Conservation (phyloP, 1,140 invertebrate genomes). For the Cyclargus thomasi region DNA sequence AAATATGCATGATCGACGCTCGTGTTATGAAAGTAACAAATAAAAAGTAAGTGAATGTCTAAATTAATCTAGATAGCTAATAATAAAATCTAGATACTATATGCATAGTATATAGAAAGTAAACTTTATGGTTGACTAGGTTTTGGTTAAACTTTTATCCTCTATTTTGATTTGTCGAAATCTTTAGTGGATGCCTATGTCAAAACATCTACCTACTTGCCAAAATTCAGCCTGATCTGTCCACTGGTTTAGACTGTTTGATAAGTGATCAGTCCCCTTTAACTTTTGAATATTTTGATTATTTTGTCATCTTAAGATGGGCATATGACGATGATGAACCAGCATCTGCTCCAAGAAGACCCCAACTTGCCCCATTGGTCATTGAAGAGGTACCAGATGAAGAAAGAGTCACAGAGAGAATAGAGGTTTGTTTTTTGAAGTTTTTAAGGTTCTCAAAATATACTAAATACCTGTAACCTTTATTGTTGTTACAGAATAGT, state of each 20-base stretch:
- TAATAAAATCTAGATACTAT: too few species aligned
- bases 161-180: too few species aligned
- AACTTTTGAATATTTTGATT: too few species aligned
- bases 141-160: too few species aligned
- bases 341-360: background rate
- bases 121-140: too few species aligned
- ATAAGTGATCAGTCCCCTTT: background rate
- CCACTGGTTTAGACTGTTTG: too few species aligned
- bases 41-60: conserved; percentile 48
- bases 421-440: conserved; percentile 33
- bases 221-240: too few species aligned
- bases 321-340: background rate
- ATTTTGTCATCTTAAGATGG: background rate
- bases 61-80: too few species aligned
- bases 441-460: background rate
- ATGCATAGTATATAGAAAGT: too few species aligned
- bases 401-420: conserved; percentile 41
- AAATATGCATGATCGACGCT: conserved; percentile 59
- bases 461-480: background rate
- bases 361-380: conserved; percentile 22
- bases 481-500: conserved; percentile 43
- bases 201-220: too few species aligned
- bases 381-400: conserved; percentile 38
- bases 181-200: too few species aligned
- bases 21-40: conserved; percentile 48